Evolutionary conservation across 1,140 invertebrate genomes (phyloP).

Genomic region (Agrilus planipennis): DNA sequence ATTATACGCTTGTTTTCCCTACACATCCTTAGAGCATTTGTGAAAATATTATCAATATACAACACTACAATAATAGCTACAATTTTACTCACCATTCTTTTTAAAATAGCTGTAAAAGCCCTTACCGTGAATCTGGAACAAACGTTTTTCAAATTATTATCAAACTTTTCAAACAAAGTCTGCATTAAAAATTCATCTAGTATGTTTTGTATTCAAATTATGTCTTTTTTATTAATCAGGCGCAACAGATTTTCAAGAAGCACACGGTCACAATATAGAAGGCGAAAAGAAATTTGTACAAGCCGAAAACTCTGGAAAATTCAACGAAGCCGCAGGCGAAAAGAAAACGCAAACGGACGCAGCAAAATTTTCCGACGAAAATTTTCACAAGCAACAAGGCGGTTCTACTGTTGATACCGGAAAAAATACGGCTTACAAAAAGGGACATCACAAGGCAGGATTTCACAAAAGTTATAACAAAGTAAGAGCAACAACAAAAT

Average conservation of each 20-base stretch:
- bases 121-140: too few species aligned
- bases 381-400: conserved; percentile 21
- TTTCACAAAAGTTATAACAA: conserved; percentile 53
- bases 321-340: conserved; percentile 15
- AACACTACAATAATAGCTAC: neutral
- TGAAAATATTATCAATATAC: too few species aligned
- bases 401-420: conserved; percentile 26
- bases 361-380: conserved; percentile 19
- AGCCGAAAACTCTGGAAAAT: conserved; percentile 20
- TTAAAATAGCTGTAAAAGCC: too few species aligned
- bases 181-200: too few species aligned
- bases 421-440: conserved; percentile 43
- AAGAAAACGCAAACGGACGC: conserved; percentile 20
- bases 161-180: too few species aligned
- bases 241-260: conserved; percentile 12
- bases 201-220: too few species aligned
- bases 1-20: too few species aligned
- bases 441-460: conserved; percentile 49
- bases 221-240: conserved; percentile 9
- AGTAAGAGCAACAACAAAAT: too few species aligned
- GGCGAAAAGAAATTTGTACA: conserved; percentile 19
- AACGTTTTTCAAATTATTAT: too few species aligned
- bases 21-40: too few species aligned
- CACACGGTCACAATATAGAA: conserved; percentile 23
- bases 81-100: too few species aligned